Evolutionary conservation across 2,797 vertebrate species (phyloP), one percentile per base, ranked within the genome.

Genomic region (Caiman crocodilus): DNA sequence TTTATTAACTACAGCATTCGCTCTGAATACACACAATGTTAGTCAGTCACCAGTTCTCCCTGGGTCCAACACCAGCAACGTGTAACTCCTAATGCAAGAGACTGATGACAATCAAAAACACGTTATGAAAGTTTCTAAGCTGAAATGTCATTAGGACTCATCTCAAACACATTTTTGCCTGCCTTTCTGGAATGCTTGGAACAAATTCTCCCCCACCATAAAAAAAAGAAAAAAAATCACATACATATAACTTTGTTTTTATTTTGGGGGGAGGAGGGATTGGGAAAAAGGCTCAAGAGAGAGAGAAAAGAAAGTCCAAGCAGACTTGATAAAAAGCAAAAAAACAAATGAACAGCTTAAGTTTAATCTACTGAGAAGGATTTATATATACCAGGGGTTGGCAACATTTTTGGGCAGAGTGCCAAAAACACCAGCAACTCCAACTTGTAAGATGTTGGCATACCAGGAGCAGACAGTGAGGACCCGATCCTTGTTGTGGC

Each of bases 1-100:
- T 97, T 96, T 95, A 97, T 95, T 76, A 94, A 95, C 93, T 91
- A 79, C 90, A 92, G 0, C 83, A 82, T 79, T 93, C 94, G 20
- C 81, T 75, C 85, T 83, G 89, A 97, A 95, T 84, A 94, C 95
- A 97, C 91, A 95, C 93, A 89, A 79, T 0, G n/a, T 42, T 65
- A 55, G 88, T 35, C 84, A 95, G 90, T 91, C 95, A 95, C 88
- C 60, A n/a, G 55, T 92, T 74, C 79, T 92, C 84, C 81, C 1
- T 50, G 73, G 74, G 82, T 92, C 42, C 88, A 87, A 82, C 76
- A 91, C 81, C 56, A 85, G 32, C 76, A 94, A 32, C 23, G n/a
- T 74, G 78, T 55, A 84, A n/a, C 16, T 73, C 50, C 35, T 50
- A 23, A 25, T 50, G 42, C 23, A 14, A 73, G 69, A 15, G 35